Conservation (phyloP, 2,797 vertebrate species). For the Danio choprae region DNA sequence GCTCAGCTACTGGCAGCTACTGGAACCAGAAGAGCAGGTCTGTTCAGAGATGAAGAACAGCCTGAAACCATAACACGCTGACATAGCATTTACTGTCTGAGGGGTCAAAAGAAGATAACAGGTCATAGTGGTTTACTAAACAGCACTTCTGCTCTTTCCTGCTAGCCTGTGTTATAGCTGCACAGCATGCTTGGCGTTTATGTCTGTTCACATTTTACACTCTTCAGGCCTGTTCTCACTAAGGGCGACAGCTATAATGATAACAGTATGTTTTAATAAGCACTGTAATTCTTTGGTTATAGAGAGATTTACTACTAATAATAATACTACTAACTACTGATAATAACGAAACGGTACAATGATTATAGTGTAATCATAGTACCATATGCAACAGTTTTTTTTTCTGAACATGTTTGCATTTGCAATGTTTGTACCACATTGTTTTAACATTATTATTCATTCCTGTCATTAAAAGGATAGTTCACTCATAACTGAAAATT, state of each 20-base stretch:
- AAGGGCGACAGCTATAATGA: not conserved
- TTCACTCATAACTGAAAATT: too few relatives aligned
- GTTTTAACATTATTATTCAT: too few relatives aligned
- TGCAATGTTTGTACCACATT: too few relatives aligned
- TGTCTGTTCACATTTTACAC: constrained; percentile 56
- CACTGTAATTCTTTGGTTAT: too few relatives aligned
- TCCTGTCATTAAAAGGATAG: too few relatives aligned
- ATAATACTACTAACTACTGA: too few relatives aligned
- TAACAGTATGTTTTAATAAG: too few relatives aligned
- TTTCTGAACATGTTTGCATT: too few relatives aligned
- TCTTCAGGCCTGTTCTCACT: not conserved
- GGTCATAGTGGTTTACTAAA: not conserved
- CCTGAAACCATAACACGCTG: constrained; percentile 13
- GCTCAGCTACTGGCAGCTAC: constrained; percentile 57
- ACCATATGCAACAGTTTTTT: too few relatives aligned
- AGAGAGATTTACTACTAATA: too few relatives aligned
- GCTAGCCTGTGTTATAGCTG: not conserved
- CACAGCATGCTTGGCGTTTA: not conserved
- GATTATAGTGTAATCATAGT: too few relatives aligned
- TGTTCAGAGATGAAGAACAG: constrained; percentile 3
- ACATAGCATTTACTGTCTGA: not conserved
- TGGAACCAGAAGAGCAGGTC: constrained; percentile 49
- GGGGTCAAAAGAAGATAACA: constrained; percentile 3
- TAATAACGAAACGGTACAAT: too few relatives aligned
- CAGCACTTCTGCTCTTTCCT: not conserved